Evolutionary conservation across 2,888 invertebrate genomes (phyloP).

Genomic region (Sepioteuthis lessoniana): DNA sequence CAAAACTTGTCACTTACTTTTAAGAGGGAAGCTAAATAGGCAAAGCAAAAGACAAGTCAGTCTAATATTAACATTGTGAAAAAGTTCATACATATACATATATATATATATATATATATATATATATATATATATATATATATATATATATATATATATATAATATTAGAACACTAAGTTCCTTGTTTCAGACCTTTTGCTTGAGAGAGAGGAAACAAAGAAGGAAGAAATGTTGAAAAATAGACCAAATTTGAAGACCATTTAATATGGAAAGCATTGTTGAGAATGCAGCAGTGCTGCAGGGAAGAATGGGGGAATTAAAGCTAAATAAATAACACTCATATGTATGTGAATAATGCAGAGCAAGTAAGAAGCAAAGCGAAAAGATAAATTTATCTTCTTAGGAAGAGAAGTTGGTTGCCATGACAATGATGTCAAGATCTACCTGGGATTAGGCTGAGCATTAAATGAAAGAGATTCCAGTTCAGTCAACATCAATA

Average conservation of each 20-base stretch:
- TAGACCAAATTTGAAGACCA: not conserved
- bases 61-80: too few relatives aligned
- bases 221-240: not conserved
- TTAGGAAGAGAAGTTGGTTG: constrained; percentile 33
- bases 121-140: not conserved
- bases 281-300: not conserved
- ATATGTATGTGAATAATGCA: not conserved
- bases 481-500: constrained; percentile 33
- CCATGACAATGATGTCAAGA: constrained; percentile 33
- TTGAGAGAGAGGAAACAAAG: not conserved
- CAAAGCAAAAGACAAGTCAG: not conserved
- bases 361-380: constrained; percentile 33
- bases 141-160: not conserved
- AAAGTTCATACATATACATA: not conserved
- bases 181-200: not conserved
- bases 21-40: too few relatives aligned
- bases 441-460: constrained; percentile 33
- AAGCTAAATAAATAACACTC: constrained; percentile 20
- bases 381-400: constrained; percentile 33
- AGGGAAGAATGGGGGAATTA: not conserved
- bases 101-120: not conserved
- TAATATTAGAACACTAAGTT: not conserved
- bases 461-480: constrained; percentile 33
- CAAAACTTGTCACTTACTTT: too few relatives aligned
- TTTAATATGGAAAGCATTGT: not conserved